phyloP scores from a whole-genome alignment of 2,113 vertebrate genomes.

The Anolis sagrei region DNA sequence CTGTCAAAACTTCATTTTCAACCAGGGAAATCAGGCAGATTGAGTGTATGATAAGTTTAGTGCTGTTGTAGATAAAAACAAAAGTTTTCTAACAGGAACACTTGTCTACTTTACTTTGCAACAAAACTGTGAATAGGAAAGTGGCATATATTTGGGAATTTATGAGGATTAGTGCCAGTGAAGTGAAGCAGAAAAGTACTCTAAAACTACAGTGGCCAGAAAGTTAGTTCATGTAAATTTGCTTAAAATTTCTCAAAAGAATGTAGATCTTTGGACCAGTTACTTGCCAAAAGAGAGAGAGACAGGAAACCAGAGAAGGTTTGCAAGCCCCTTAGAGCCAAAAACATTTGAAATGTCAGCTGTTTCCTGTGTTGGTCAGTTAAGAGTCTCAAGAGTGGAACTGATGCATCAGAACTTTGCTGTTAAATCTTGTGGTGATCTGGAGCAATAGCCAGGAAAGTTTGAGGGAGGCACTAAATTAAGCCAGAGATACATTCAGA shows the following conservation, averaged over 20 bases:
- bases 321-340: neutral
- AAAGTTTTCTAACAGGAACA: neutral
- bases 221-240: neutral
- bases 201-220: too few relatives aligned
- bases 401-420: neutral
- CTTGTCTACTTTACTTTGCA: neutral
- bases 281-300: neutral
- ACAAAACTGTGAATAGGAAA: neutral
- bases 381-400: neutral
- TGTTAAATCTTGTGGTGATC: neutral
- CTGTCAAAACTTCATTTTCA: neutral
- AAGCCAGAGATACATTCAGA: neutral
- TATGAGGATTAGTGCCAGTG: neutral
- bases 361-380: conserved; percentile 6
- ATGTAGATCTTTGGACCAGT: neutral
- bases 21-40: neutral
- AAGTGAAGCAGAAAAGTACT: too few relatives aligned
- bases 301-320: neutral
- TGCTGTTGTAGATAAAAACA: neutral
- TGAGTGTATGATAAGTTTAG: neutral
- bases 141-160: neutral
- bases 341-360: neutral
- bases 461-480: neutral
- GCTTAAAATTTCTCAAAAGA: neutral
- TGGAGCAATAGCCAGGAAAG: too few relatives aligned